These are phyloP conservation scores for Drosophila funebris DNA, from an alignment of 1,140 invertebrate species.

Conservation along the genomic window DNA sequence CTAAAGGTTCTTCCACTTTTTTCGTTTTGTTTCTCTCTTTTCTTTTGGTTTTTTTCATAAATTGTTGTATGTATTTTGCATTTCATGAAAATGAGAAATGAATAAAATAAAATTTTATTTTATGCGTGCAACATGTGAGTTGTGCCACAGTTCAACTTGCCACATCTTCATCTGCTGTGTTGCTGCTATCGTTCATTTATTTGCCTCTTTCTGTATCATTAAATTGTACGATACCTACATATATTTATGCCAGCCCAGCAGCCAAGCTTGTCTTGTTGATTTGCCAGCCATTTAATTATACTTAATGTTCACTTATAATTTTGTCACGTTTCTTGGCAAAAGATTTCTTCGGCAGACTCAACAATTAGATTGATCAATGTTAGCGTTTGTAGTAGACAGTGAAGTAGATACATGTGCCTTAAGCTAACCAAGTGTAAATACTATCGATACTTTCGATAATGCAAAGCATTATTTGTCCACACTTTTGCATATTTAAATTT, in stretches of 20 bases:
- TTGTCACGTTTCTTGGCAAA: background rate
- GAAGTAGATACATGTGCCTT: background rate
- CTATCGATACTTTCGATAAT: too few species aligned
- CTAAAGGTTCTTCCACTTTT: conserved; percentile 2
- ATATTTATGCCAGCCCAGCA: conserved; percentile 27
- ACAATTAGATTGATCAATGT: background rate
- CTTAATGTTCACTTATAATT: background rate
- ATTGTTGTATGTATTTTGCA: conserved; percentile 64
- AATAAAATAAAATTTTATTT: conserved; percentile 84
- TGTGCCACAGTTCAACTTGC: conserved; percentile 3
- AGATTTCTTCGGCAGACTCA: background rate
- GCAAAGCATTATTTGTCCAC: too few species aligned
- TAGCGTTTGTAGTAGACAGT: background rate
- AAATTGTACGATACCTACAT: conserved; percentile 60
- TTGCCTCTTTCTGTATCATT: conserved; percentile 53
- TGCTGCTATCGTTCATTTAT: conserved; percentile 14
- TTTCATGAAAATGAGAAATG: conserved; percentile 72
- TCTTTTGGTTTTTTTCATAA: conserved; percentile 50
- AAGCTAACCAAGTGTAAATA: too few species aligned
- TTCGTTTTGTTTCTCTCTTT: background rate
- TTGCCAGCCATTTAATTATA: conserved; percentile 19
- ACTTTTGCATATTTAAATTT: too few species aligned
- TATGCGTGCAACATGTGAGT: conserved; percentile 81
- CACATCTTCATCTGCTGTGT: background rate
- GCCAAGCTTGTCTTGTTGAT: conserved; percentile 15